Conservation (phyloP, 2,888 invertebrate genomes). For the Eristalis tenax region DNA sequence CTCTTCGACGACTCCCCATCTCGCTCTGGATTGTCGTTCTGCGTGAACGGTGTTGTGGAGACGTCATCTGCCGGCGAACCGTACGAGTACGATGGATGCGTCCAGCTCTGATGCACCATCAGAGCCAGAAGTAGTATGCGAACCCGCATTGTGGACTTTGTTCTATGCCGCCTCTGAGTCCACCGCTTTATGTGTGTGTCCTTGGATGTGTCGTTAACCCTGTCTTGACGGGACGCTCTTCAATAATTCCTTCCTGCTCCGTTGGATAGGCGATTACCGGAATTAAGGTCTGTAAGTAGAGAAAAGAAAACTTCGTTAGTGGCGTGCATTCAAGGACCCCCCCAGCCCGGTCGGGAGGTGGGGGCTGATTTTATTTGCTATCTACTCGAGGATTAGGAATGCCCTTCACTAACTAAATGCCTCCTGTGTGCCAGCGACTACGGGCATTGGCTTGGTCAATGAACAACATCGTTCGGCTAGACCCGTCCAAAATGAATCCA, state of each 20-base stretch:
- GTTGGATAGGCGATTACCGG: conserved; percentile 60
- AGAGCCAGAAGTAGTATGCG: conserved; percentile 64
- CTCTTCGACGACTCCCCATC: conserved; percentile 83
- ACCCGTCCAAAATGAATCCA: conserved; percentile 4
- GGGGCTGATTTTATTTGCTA: conserved; percentile 34
- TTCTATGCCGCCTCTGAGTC: conserved; percentile 55
- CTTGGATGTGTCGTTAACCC: conserved; percentile 48
- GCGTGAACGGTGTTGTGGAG: conserved; percentile 21
- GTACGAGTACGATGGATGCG: conserved; percentile 64
- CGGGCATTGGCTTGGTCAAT: conserved; percentile 7
- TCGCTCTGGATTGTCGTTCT: conserved; percentile 72
- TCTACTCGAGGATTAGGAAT: conserved; percentile 23
- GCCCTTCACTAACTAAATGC: not conserved
- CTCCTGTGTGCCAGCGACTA: conserved; percentile 1
- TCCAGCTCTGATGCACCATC: conserved; percentile 67
- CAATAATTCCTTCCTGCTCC: conserved; percentile 29
- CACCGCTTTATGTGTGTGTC: conserved; percentile 32
- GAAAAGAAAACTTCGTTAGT: conserved; percentile 25
- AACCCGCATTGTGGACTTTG: conserved; percentile 71
- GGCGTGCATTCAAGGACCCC: not conserved
- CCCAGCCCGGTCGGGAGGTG: not conserved
- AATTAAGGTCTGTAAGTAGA: conserved; percentile 54
- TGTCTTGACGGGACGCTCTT: conserved; percentile 39
- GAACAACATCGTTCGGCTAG: not conserved
- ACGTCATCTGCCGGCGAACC: conserved; percentile 53